Evolutionary conservation across 1,140 invertebrate species (phyloP).

Genomic region (Triops cancriformis): DNA sequence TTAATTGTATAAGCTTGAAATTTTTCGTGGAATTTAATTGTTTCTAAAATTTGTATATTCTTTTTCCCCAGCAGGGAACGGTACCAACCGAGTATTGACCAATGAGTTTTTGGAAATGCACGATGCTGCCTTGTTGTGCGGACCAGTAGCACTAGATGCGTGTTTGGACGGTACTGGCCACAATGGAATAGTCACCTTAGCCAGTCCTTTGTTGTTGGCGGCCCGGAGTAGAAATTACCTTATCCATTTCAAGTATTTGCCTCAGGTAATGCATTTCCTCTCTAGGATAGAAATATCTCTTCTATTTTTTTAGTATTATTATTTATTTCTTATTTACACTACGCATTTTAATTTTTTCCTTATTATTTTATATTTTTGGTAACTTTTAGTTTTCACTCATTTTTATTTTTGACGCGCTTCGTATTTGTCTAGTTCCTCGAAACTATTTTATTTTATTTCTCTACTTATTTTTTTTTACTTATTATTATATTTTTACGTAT

Average conservation of each 20-base stretch:
- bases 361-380: no score
- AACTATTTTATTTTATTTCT: no score
- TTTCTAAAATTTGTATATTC: background rate
- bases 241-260: slow-evolving; percentile 47
- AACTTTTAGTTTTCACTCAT: no score
- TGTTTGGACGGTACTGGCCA: slow-evolving; percentile 76
- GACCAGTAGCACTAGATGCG: slow-evolving; percentile 68
- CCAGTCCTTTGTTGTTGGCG: slow-evolving; percentile 73
- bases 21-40: background rate
- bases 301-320: slow-evolving; percentile 24
- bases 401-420: no score
- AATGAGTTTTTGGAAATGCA: slow-evolving; percentile 73
- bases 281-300: slow-evolving; percentile 16
- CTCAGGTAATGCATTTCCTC: background rate
- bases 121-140: slow-evolving; percentile 80
- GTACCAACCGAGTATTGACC: slow-evolving; percentile 60
- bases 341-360: no score
- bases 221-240: slow-evolving; percentile 68
- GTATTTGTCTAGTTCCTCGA: no score
- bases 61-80: background rate
- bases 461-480: no score
- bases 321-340: no score
- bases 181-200: slow-evolving; percentile 70
- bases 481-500: no score
- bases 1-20: background rate